phyloP scores from a whole-genome alignment of 2,888 invertebrate species.

The Amiota minor region DNA sequence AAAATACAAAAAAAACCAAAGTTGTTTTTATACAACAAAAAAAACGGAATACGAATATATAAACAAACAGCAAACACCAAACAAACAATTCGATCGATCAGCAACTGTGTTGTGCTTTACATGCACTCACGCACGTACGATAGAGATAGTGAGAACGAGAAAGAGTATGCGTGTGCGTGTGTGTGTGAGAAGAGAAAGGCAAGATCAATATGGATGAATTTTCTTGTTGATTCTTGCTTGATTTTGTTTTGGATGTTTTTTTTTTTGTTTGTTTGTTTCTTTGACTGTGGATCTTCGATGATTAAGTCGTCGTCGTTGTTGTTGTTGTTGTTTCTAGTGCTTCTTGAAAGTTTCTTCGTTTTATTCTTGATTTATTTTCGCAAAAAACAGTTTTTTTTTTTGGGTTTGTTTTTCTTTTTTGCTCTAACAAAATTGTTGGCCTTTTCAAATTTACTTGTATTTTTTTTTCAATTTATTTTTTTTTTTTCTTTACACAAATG shows the following conservation, averaged over 20 bases:
- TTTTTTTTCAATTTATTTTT: not conserved
- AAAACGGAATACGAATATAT: not conserved
- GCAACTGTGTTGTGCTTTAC: too few relatives aligned
- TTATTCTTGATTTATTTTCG: not conserved
- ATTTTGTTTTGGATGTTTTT: not conserved
- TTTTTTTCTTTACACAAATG: not conserved
- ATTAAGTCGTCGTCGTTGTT: too few relatives aligned
- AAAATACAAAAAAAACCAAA: conserved; percentile 41
- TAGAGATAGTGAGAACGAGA: too few relatives aligned
- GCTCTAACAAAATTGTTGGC: not conserved
- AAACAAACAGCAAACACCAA: not conserved
- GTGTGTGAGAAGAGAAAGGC: not conserved
- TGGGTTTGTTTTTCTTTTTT: conserved; percentile 3
- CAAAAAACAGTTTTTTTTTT: not conserved
- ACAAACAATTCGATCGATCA: not conserved
- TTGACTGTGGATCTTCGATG: too few relatives aligned
- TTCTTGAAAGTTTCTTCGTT: not conserved
- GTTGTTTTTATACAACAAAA: conserved; percentile 40
- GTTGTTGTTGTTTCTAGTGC: too few relatives aligned
- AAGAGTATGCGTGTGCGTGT: not conserved
- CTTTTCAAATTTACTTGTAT: not conserved
- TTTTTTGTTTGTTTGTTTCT: too few relatives aligned
- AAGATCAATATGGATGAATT: not conserved
- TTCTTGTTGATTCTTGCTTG: not conserved
- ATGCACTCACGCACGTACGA: not conserved